Percentiles rank a stretch among this genome's conserved stretches.
Evolutionary conservation across 2,113 vertebrate species (phyloP).

Genomic region (Tonatia bakeri): DNA sequence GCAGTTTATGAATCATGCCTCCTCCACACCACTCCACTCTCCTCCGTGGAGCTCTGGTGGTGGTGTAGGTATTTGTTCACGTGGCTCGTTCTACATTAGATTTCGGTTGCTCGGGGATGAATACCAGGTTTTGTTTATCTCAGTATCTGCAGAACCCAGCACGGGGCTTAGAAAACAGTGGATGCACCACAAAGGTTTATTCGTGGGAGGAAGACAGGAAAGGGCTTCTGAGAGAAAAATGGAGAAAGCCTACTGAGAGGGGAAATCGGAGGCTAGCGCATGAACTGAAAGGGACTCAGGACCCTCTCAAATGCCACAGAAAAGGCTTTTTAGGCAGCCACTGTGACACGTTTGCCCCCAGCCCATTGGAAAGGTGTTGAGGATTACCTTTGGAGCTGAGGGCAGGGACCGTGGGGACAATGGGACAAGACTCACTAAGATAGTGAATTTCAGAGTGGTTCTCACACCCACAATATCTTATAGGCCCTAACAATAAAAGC

Average conservation of each 20-base stretch:
- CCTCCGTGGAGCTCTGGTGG: background rate
- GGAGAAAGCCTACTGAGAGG: background rate
- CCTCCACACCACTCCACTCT: background rate
- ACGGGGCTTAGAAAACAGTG: background rate
- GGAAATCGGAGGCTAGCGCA: background rate
- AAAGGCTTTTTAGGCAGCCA: background rate
- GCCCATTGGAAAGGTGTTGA: background rate
- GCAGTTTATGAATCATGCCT: background rate
- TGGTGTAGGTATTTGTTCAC: background rate
- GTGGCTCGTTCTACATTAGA: background rate
- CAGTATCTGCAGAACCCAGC: background rate
- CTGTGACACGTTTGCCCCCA: background rate
- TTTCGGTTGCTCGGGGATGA: background rate
- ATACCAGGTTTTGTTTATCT: background rate
- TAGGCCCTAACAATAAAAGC: background rate
- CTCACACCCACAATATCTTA: background rate
- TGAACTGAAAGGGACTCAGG: background rate
- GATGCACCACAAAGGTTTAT: background rate
- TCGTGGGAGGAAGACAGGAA: background rate
- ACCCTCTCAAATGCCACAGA: background rate
- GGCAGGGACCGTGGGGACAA: background rate
- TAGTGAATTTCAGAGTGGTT: background rate
- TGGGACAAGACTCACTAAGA: background rate
- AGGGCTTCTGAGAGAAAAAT: background rate
- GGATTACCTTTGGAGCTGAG: background rate